Conservation (phyloP, 2,888 invertebrate genomes). For the Meganola albula region DNA sequence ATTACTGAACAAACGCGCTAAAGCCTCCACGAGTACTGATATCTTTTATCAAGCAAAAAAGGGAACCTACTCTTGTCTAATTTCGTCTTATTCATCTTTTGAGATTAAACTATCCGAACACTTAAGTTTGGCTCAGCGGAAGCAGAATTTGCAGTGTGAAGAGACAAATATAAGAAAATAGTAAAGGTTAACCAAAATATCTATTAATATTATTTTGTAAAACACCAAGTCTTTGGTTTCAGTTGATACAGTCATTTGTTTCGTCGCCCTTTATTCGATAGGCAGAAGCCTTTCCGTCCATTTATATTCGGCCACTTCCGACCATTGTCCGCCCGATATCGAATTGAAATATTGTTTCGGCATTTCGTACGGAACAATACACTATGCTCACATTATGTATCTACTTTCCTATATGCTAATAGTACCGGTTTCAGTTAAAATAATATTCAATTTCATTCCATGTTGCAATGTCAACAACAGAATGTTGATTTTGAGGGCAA, state of each 20-base stretch:
- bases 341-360: slow-evolving; percentile 74
- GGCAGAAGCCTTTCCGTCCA: slow-evolving; percentile 65
- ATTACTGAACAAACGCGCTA: no score
- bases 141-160: no score
- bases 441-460: slow-evolving; percentile 37
- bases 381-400: slow-evolving; percentile 28
- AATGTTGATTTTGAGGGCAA: slow-evolving; percentile 46
- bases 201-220: slow-evolving; percentile 20
- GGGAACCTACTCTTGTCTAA: no score
- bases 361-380: slow-evolving; percentile 56
- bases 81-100: no score
- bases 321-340: slow-evolving; percentile 69
- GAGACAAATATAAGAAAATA: no score
- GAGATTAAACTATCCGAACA: no score
- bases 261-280: slow-evolving; percentile 58
- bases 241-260: slow-evolving; percentile 42
- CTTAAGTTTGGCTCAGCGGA: no score
- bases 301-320: slow-evolving; percentile 73
- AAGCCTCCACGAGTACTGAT: no score
- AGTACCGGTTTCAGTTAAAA: slow-evolving; percentile 30
- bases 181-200: no score
- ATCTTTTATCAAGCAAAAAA: no score
- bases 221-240: slow-evolving; percentile 26
- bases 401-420: slow-evolving; percentile 25
- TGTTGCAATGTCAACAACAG: slow-evolving; percentile 37